Base-by-base conservation (phyloP, 2,113 vertebrate genomes). In the Pagrus major region DNA sequence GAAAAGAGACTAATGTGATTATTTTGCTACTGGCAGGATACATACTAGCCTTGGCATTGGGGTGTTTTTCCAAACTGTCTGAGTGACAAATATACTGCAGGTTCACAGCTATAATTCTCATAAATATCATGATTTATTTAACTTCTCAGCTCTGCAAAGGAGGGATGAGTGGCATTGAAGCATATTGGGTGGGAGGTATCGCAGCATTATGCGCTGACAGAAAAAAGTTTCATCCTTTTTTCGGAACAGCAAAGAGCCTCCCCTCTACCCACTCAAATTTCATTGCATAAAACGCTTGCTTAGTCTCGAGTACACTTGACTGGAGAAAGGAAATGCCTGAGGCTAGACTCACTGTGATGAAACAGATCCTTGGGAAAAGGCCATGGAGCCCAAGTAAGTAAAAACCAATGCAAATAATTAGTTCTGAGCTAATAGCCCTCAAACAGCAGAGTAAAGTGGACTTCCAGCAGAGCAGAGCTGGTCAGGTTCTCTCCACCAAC, bases 1-100 rank as follows among this genome's bases (percentile, higher is more conserved):
- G 80, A 85, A 85, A 76, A 86, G 58, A 80, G 71, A 66, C 71
- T 76, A 81, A 90, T 84, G 79, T 74, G 85, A 79, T 88, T 78
- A 78, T 82, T 86, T 83, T 78, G 73, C 75, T 35, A 1, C 68
- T 80, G 78, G 76, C 74, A 76, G 78, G 61, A 70, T 76, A 71
- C 81, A 18, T n/a, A 39, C 46, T 49, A 56, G 56, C 37, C 37
- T 39, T 55, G 60, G 59, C 70, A 71, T 18, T 8, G 44, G 31
- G 0, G 2, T 74, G 58, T 46, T 75, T 68, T 49, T 7, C 12
- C 25, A 51, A 4, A 4, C 58, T 47, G 56, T 71, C 60, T 55
- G 55, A 69, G 51, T 85, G 82, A 73, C 70, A 70, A 78, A 81
- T 56, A 61, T 31, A 23, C 49, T 41, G 61, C 21, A 20, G 67